Base-by-base conservation (phyloP, 2,113 vertebrate species). In the Puma concolor region DNA sequence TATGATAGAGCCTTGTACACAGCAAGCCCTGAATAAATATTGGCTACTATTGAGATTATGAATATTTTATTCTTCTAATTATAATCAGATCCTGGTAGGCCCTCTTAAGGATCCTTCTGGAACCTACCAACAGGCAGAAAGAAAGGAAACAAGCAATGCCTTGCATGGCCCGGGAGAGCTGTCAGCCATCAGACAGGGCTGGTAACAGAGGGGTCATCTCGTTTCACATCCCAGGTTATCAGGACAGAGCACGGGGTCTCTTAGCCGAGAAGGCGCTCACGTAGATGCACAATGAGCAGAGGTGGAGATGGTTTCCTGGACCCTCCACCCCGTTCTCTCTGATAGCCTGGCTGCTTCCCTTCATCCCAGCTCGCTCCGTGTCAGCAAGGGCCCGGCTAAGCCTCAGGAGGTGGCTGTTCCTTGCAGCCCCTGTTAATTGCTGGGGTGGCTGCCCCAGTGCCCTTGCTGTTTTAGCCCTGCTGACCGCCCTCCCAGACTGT, bases 11-110 rank as follows among this genome's bases (percentile, higher is more conserved):
- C 31, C 87, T 44, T 54, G 60, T 71, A 33, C 9, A 2, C 31
- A 76, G 90, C 1, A 23, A 84, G 36, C 2, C 0, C 71, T 63
- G 95, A 44, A 41, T 80, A 87, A 57, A 81, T 74, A 84, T 50
- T 54, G 77, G 91, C 77, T 60, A 13, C 88, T 88, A 90, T 38
- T 54, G 91, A 83, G 80, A 69, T 91, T 63, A 81, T 88, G 88
- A 91, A 84, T 97, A 97, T 95, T 97, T 97, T 85, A 96, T 93
- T 91, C 81, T 80, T 85, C 86, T 96, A 88, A 95, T 96, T 95
- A 81, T 92, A 54, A 57, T 94, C 84, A n/a, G n/a, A 63, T 77
- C 91, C 91, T 88, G 27, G 80, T 50, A 74, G 88, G 76, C 36
- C 66, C 57, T 89, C 86, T 89, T 84, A 29, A 60, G 66, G 82